phyloP scores from a whole-genome alignment of 2,888 invertebrate genomes.

The Notodonta ziczac region DNA sequence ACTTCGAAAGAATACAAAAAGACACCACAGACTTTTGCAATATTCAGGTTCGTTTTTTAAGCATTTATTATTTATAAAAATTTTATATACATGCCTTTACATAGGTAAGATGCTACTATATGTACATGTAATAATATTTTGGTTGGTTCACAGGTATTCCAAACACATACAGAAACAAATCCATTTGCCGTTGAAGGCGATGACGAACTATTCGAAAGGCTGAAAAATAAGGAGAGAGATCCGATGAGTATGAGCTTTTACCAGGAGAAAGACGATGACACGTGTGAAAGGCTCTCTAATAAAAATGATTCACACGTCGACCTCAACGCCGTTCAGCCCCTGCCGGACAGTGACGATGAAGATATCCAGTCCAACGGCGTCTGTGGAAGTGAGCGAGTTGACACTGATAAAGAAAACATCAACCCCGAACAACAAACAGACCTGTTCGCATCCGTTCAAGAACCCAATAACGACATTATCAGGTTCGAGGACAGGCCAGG shows the following conservation, averaged over 20 bases:
- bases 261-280: conserved; percentile 85
- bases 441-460: conserved; percentile 51
- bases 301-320: conserved; percentile 76
- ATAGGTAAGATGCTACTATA: too few relatives aligned
- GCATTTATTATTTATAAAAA: background rate
- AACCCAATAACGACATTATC: conserved; percentile 73
- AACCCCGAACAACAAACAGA: conserved; percentile 57
- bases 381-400: conserved; percentile 40
- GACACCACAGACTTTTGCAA: conserved; percentile 83
- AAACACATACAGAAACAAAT: conserved; percentile 75
- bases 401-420: conserved; percentile 70
- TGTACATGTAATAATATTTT: too few relatives aligned
- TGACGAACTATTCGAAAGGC: conserved; percentile 78
- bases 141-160: conserved; percentile 67
- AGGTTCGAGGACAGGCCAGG: conserved; percentile 65
- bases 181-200: conserved; percentile 74
- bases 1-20: conserved; percentile 86
- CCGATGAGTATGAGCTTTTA: conserved; percentile 88
- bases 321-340: conserved; percentile 84
- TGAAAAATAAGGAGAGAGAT: conserved; percentile 84
- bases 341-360: conserved; percentile 83
- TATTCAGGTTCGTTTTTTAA: conserved; percentile 66
- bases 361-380: conserved; percentile 64
- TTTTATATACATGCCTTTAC: too few relatives aligned
- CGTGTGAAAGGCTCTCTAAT: conserved; percentile 68